Base-by-base conservation (phyloP, 2,888 invertebrate species). In the Fissipunctia ypsillon region DNA sequence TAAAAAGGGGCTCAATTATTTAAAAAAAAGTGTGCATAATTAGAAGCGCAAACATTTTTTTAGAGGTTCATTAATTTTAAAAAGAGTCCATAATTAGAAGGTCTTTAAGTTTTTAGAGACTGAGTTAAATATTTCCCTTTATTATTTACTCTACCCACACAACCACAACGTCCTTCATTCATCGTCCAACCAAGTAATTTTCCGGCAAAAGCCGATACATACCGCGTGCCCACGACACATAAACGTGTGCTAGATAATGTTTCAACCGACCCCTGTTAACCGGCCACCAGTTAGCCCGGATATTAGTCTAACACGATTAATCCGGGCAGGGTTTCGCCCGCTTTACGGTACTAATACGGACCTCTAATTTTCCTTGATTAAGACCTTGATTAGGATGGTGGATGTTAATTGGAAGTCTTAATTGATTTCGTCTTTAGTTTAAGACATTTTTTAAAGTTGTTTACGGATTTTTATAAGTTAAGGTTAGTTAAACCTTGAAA, bases 281-380 rank as follows among this genome's bases (percentile, higher is more conserved):
- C 76, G 68, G 71, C 73, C 65, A 76, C 64, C 81, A 69, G 83
- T 82, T 85, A 84, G 74, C 73, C 84, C 84, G 84, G 88, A 84
- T 88, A 88, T 88, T 84, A 84, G 80, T 81, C 76, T 81, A 84
- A 88, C 84, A 80, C 85, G 85, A 89, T 88, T 88, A 88, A 87
- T 78, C 83, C 72, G 76, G 84, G 65, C 60, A 56, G 66, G 73
- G 76, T 86, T 80, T 80, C 75, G 64, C 69, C 63, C 71, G 50
- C 65, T 79, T 73, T 71, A 76, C 69, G 64, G 69, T 65, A 70
- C 67, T 79, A 76, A 84, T 83, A 54, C 28, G 66, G 69, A 65
- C 74, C 70, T 71, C 68, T 83, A 82, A 82, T 82, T 74, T 76
- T 68, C 72, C 74, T 83, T 84, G 69, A 77, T 73, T 77, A 80